These are phyloP conservation scores for Pagetopsis macropterus DNA, from an alignment of 2,797 vertebrate species.

Conservation along the genomic window DNA sequence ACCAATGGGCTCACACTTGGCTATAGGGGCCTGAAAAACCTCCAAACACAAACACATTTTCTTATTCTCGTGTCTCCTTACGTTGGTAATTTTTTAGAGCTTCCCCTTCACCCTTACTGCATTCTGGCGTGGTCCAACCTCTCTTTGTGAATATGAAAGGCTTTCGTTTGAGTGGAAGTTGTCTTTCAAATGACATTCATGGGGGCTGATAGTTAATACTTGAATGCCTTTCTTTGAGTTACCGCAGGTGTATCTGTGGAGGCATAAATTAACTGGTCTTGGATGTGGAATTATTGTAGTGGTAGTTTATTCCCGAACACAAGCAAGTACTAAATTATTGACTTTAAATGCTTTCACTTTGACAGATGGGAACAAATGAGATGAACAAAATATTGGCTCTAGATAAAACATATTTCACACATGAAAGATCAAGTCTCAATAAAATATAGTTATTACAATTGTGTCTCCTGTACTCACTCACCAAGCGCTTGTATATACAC, in stretches of 20 bases:
- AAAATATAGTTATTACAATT: neutral
- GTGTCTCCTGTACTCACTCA: neutral
- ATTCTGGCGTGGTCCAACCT: neutral
- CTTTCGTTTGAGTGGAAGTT: neutral
- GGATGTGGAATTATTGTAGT: neutral
- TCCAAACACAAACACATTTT: neutral
- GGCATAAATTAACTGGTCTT: neutral
- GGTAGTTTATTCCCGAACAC: neutral
- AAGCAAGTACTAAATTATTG: neutral
- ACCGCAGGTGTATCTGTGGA: neutral
- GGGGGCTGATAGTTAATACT: neutral
- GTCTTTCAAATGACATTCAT: neutral
- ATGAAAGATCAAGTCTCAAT: neutral
- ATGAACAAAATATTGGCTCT: neutral
- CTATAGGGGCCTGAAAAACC: slow-evolving; percentile 11
- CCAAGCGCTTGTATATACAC: neutral
- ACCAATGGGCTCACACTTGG: slow-evolving; percentile 40
- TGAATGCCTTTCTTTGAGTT: neutral
- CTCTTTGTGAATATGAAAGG: neutral
- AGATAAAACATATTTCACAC: neutral
- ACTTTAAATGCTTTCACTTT: neutral
- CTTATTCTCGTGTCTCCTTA: slow-evolving; percentile 20
- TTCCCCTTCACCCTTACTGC: slow-evolving; percentile 7
- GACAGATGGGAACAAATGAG: neutral
- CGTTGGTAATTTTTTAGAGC: slow-evolving; percentile 16